Evolutionary conservation across 2,113 vertebrate genomes (phyloP), one percentile per base, ranked within the genome.

Genomic region (Terrapene triunguis): DNA sequence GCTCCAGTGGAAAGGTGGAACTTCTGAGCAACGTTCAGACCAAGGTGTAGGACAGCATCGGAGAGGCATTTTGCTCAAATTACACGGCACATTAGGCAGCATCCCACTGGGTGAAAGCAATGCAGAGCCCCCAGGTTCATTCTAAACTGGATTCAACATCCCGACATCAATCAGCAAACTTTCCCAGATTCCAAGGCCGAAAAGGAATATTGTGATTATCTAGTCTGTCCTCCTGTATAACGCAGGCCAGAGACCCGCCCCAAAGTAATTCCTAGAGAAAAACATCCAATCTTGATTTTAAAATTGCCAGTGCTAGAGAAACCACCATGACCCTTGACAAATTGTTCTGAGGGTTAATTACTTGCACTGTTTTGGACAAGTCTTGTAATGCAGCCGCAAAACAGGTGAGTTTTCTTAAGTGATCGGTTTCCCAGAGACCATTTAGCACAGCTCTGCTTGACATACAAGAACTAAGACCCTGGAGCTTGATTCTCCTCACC

Each of bases 111-210:
- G 88, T 14, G 42, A 24, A 76, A 80, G n/a, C 19, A 88, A 22
- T 11, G 12, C 11, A 35, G 5, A 16, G 3, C 10, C 21, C 48
- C 17, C 6, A 55, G 51, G 76, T 38, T 3, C 65, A 6, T 0
- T 55, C 55, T 24, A 38, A 78, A 16, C 29, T 65, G 44, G 5
- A 5, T 4, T 14, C 0, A 0, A 0, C 0, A 4, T 4, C 51
- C 8, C 24, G 53, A 55, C n/a, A 35, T 19, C n/a, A 32, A 1
- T 29, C 24, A 82, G 47, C 27, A 48, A 90, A 87, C 12, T 44
- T 24, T 76, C n/a, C 24, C 29, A 32, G 57, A 62, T 62, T 62
- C 55, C 55, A 57, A 11, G 25, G 12, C 59, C 6, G 13, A 3
- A 62, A 62, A 62, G 59, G 24, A 32, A 62, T 32, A 32, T 62